Evolutionary conservation across 2,113 vertebrate species (phyloP).

Genomic region (Cebidichthys violaceus): DNA sequence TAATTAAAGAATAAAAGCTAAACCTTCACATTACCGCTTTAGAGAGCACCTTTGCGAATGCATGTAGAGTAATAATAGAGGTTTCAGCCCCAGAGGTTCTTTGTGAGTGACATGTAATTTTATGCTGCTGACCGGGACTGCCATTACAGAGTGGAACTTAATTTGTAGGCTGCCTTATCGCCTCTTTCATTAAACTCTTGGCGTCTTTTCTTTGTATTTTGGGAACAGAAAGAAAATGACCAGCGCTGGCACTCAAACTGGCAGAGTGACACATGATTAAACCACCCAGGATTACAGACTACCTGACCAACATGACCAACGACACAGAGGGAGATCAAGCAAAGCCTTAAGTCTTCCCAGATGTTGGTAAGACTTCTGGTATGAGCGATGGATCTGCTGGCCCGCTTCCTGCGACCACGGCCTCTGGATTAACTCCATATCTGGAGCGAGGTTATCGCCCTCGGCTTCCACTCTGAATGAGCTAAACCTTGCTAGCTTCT

Average conservation of each 20-base stretch:
- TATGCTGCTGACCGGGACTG: conserved; percentile 43
- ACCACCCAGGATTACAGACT: conserved; percentile 44
- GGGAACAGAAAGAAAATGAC: conserved; percentile 8
- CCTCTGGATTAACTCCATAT: conserved; percentile 61
- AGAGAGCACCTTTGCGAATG: conserved; percentile 29
- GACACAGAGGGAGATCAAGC: conserved; percentile 34
- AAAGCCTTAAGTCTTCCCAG: conserved; percentile 43
- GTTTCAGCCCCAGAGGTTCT: conserved; percentile 37
- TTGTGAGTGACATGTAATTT: conserved; percentile 54
- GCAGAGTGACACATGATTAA: conserved; percentile 46
- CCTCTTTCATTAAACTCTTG: conserved; percentile 53
- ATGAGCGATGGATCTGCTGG: conserved; percentile 20
- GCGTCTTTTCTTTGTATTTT: conserved; percentile 43
- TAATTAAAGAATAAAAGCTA: conserved; percentile 42
- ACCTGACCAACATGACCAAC: conserved; percentile 32
- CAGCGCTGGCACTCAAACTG: conserved; percentile 21
- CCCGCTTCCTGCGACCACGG: conserved; percentile 6
- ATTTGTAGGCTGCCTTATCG: conserved; percentile 47
- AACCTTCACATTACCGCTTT: conserved; percentile 18
- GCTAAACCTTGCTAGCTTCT: conserved; percentile 29
- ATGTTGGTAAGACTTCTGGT: conserved; percentile 52
- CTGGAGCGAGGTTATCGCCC: conserved; percentile 55
- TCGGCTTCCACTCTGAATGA: conserved; percentile 45
- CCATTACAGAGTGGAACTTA: conserved; percentile 44
- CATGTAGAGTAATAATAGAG: conserved; percentile 53